Percentiles rank a stretch among this genome's conserved stretches.
Evolutionary conservation across 2,888 invertebrate species (phyloP).

Genomic region (Agriopis leucophaearia): DNA sequence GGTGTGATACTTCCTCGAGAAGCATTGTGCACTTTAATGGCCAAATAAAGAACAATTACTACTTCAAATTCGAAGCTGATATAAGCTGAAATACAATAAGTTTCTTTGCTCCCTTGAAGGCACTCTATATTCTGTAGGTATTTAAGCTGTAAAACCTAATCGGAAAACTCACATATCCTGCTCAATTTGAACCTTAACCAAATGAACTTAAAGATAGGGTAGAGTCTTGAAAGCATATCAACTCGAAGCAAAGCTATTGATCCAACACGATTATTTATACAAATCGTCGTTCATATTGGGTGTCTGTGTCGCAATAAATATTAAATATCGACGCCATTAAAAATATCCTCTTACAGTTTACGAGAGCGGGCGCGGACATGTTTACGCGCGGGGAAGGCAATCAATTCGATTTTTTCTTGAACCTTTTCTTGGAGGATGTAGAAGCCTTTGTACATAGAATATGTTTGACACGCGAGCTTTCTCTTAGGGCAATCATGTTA

Average conservation of each 20-base stretch:
- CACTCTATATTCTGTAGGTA: conserved; percentile 2
- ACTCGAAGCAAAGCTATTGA: conserved; percentile 35
- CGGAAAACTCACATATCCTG: not conserved
- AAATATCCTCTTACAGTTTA: conserved; percentile 86
- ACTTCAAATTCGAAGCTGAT: too few relatives aligned
- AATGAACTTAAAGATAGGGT: not conserved
- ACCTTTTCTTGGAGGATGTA: conserved; percentile 53
- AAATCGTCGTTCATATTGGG: conserved; percentile 83
- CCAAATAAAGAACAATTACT: too few relatives aligned
- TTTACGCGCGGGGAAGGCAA: conserved; percentile 80
- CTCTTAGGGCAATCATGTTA: not conserved
- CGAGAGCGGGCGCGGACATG: conserved; percentile 80
- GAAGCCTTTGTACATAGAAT: conserved; percentile 21
- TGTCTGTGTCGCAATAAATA: conserved; percentile 84
- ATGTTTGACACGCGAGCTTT: conserved; percentile 3
- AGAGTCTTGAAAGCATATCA: conserved; percentile 6
- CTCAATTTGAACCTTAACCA: not conserved
- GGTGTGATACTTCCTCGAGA: too few relatives aligned
- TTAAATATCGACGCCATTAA: conserved; percentile 85
- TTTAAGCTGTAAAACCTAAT: conserved; percentile 5
- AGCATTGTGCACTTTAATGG: too few relatives aligned
- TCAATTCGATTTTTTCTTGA: conserved; percentile 78
- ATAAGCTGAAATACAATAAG: not conserved
- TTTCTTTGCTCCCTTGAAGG: not conserved
- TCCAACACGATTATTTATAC: conserved; percentile 69